Evolutionary conservation across 2,797 vertebrate species (phyloP).

Genomic region (Momotus momota): DNA sequence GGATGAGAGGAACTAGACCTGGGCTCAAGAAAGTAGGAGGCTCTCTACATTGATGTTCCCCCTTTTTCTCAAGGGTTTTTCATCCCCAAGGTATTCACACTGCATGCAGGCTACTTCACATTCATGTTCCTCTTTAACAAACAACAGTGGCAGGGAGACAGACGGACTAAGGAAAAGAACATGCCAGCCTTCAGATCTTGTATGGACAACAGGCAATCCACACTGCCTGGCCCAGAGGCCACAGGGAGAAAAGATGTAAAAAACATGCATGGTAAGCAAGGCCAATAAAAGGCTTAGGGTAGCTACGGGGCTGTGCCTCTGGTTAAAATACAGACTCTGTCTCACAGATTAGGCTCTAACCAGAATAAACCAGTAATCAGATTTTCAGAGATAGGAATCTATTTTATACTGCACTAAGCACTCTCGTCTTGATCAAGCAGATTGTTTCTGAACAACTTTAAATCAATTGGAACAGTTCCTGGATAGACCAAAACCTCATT

Average conservation of each 20-base stretch:
- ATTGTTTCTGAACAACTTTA: conserved; percentile 39
- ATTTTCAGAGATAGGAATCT: conserved; percentile 52
- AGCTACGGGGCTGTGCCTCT: background rate
- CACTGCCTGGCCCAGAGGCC: background rate
- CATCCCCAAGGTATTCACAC: background rate
- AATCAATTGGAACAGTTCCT: conserved; percentile 40
- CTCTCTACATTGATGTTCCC: background rate
- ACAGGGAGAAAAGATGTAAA: background rate
- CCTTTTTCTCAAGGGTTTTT: background rate
- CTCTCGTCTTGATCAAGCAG: conserved; percentile 25
- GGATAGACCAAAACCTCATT: conserved; percentile 9
- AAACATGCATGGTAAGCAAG: background rate
- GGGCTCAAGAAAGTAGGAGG: background rate
- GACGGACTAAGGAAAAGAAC: background rate
- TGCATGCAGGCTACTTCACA: background rate
- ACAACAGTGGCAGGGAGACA: background rate
- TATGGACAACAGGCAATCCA: background rate
- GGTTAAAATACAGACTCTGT: conserved; percentile 1
- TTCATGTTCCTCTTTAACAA: background rate
- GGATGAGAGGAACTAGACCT: background rate
- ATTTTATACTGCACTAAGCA: background rate
- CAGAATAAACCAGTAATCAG: conserved; percentile 48
- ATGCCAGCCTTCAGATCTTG: background rate
- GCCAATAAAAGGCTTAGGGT: background rate
- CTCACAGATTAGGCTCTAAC: conserved; percentile 2